Percentiles rank a stretch among this genome's conserved stretches.
Evolutionary conservation across 2,113 vertebrate species (phyloP).

Genomic region (Cyprinus carpio): DNA sequence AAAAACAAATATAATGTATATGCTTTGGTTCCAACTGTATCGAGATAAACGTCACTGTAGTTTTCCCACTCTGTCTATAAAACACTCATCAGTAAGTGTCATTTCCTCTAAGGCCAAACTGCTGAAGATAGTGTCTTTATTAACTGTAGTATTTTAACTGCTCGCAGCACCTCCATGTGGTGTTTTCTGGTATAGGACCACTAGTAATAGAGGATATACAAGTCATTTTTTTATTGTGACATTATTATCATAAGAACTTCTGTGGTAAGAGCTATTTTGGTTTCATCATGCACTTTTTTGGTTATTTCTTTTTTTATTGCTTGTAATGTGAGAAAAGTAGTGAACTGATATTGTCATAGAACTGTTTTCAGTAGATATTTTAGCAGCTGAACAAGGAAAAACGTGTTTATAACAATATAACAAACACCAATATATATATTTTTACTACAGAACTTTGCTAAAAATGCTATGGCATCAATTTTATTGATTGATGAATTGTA

Average conservation of each 20-base stretch:
- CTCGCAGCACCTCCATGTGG: slow-evolving; percentile 47
- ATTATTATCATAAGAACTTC: background rate
- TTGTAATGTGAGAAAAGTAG: background rate
- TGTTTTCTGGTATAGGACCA: background rate
- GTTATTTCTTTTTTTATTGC: background rate
- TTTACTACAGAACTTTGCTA: background rate
- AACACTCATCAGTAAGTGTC: slow-evolving; percentile 19
- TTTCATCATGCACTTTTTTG: background rate
- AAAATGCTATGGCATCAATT: too few species aligned
- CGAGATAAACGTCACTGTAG: background rate
- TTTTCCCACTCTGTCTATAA: background rate
- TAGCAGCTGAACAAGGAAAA: background rate
- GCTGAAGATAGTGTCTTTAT: background rate
- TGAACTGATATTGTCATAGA: background rate
- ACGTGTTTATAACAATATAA: background rate
- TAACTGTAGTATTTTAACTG: slow-evolving; percentile 14
- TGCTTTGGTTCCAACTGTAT: background rate
- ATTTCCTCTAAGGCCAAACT: slow-evolving; percentile 2
- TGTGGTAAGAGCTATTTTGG: background rate
- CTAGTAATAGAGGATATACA: background rate
- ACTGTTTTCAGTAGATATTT: background rate
- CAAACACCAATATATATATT: background rate
- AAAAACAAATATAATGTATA: background rate
- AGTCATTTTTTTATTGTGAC: background rate
- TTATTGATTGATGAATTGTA: background rate